Evolutionary conservation across 2,797 vertebrate species (phyloP), one percentile per base, ranked within the genome.

Genomic region (Kryptopterus vitreolus): DNA sequence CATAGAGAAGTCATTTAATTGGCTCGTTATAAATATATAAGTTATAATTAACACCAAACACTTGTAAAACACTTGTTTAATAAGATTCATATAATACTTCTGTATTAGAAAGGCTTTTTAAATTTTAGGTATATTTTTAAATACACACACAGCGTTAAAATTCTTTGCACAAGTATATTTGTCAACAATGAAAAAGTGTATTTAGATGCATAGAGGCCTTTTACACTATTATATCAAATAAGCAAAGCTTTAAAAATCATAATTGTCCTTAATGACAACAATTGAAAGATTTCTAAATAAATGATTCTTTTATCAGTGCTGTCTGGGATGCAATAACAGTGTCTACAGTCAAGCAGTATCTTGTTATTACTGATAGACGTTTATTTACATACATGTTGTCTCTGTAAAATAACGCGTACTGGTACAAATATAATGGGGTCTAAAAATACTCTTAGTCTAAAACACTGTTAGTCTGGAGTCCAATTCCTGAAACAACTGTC

Each of bases 271-370:
- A 58, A 26, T 16, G 57, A 31, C 52, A 1, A n/a, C 29, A 20
- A 12, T 31, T 72, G 70, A 55, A 55, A 35, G 31, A 55, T 24
- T 16, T 72, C 70, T 35, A 72, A 72, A 72, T 6, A 11, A 72
- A 2, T 72, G 4, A 20, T 59, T 59, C 58, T 26, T 59, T 58
- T 43, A 16, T 59, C 53, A 43, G n/a, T 74, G n/a, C 13, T 74
- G 58, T 59, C 20, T 4, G 59, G 33, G 9, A 58, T 46, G 8
- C 58, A 33, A 38, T 73, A 43, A 43, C 52, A 38, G 15, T 57
- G 12, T 24, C n/a, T 55, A 38, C 35, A 38, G 15, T 72, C 70
- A 10, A 24, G 70, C 3, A 5, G 20, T 26, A 18, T 57, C 3
- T 62, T 76, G n/a, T 76, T 62, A 63, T 62, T 63, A 20, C 5